Evolutionary conservation across 2,797 vertebrate genomes (phyloP).

Genomic region (Leptatherina wallacei): DNA sequence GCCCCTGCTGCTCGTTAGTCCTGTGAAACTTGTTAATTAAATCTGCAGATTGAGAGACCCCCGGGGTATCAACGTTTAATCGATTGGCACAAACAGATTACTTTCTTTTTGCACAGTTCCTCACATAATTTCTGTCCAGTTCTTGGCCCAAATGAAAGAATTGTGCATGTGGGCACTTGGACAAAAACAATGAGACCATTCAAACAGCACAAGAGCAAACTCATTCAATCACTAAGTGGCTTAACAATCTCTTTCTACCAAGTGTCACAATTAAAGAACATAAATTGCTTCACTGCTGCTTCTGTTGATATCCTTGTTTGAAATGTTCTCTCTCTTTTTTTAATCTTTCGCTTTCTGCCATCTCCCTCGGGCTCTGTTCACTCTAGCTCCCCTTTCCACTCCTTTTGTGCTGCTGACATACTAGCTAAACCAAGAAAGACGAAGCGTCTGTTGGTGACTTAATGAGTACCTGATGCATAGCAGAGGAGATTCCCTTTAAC

Average conservation of each 20-base stretch:
- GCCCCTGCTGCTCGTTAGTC: constrained; percentile 61
- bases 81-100: constrained; percentile 74
- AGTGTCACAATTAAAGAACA: constrained; percentile 7
- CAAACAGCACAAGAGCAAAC: constrained; percentile 32
- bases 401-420: constrained; percentile 17
- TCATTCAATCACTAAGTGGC: constrained; percentile 36
- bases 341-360: not conserved
- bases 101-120: constrained; percentile 61
- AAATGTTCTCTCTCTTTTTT: not conserved
- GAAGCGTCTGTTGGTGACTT: constrained; percentile 11
- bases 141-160: constrained; percentile 28
- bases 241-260: constrained; percentile 19
- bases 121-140: constrained; percentile 32
- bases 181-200: constrained; percentile 39
- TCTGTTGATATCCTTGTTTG: not conserved
- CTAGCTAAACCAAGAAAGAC: constrained; percentile 29
- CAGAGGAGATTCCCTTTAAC: constrained; percentile 36
- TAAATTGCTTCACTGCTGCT: constrained; percentile 23
- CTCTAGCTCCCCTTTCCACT: not conserved
- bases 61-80: constrained; percentile 67
- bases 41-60: constrained; percentile 69
- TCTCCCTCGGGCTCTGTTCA: constrained; percentile 10
- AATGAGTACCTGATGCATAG: constrained; percentile 32
- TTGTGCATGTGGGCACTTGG: constrained; percentile 8
- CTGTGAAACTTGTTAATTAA: constrained; percentile 75